Evolutionary conservation across 2,888 invertebrate genomes (phyloP).

Genomic region (Andrena minutula): DNA sequence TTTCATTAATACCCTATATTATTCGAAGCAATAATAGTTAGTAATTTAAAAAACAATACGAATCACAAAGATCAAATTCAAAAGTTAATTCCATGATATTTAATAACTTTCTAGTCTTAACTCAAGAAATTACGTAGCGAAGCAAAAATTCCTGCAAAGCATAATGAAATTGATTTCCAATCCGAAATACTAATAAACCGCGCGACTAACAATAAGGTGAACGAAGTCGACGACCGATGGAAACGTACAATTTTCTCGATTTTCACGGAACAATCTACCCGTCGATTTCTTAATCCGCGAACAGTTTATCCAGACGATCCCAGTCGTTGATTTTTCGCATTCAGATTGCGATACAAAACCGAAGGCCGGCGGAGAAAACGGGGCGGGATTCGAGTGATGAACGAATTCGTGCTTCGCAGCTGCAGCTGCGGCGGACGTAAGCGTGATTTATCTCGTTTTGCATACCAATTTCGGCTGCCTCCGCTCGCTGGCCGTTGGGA

Average conservation of each 20-base stretch:
- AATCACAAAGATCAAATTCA: no score
- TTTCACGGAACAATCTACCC: constrained; percentile 9
- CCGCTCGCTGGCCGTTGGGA: constrained; percentile 67
- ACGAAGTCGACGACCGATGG: not conserved
- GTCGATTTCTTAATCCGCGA: constrained; percentile 43
- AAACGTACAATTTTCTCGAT: constrained; percentile 3
- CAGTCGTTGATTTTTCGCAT: constrained; percentile 44
- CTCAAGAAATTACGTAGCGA: no score
- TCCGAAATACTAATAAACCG: not conserved
- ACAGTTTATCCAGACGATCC: constrained; percentile 29
- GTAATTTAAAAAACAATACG: no score
- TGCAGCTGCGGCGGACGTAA: constrained; percentile 79
- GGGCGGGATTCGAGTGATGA: constrained; percentile 70
- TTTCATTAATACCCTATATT: no score
- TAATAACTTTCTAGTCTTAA: no score
- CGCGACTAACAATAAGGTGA: not conserved
- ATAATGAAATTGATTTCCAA: not conserved
- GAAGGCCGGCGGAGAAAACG: constrained; percentile 42
- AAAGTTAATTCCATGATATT: no score
- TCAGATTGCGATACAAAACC: constrained; percentile 47
- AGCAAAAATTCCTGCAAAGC: not conserved
- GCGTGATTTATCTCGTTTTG: constrained; percentile 81
- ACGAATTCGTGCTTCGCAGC: constrained; percentile 74
- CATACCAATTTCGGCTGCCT: constrained; percentile 76
- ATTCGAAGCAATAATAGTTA: no score